phyloP scores from a whole-genome alignment of 1,140 invertebrate species.

The Diuraphis noxia region DNA sequence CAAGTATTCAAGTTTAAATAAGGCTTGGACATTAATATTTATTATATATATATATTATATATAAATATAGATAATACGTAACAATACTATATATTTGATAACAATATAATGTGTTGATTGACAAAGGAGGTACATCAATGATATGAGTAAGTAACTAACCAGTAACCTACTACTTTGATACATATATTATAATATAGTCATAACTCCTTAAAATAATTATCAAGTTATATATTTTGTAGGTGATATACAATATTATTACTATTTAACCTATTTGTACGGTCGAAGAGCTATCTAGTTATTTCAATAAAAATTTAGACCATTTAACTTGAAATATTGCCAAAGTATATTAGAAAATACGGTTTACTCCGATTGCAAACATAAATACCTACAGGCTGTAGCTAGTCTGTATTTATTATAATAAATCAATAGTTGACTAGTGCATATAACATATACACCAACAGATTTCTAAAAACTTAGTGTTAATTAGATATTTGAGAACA shows the following conservation, averaged over 20 bases:
- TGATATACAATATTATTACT: not conserved
- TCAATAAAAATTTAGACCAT: not conserved
- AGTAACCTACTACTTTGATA: not conserved
- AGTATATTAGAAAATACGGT: slow-evolving; percentile 9
- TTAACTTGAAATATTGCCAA: slow-evolving; percentile 22
- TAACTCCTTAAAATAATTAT: not conserved
- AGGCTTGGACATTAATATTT: not conserved
- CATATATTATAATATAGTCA: not conserved
- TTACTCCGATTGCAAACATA: not conserved
- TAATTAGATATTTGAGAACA: not conserved
- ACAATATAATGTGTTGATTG: not conserved
- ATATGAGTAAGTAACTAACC: not conserved
- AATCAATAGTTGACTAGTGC: not conserved
- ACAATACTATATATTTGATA: too few relatives aligned
- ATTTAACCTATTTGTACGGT: not conserved
- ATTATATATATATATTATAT: too few relatives aligned
- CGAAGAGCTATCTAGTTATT: not conserved
- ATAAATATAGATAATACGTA: too few relatives aligned
- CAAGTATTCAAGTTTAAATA: not conserved
- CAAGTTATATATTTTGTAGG: slow-evolving; percentile 9
- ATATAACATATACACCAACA: not conserved
- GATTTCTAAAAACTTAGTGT: not conserved
- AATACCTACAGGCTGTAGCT: not conserved
- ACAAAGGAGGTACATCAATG: not conserved
- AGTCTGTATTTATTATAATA: not conserved